These are phyloP conservation scores for sheep (Ovis aries) DNA, from an alignment of 2,113 vertebrate genomes.

Conservation along the genomic window ARS-UI_Ramb_v3.0 NC_056068.1:21642501-21643000, in stretches of 20 bases:
- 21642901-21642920: conserved; percentile 21
- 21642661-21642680: not conserved
- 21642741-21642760: not conserved
- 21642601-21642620: not conserved
- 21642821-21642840: not conserved
- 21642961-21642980: not conserved
- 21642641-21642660: not conserved
- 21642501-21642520: not conserved
- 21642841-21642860: not conserved
- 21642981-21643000: not conserved
- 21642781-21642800: not conserved
- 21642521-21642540: conserved; percentile 9
- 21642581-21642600: not conserved
- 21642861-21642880: not conserved
- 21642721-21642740: not conserved
- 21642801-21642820: conserved; percentile 6
- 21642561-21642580: conserved; percentile 22
- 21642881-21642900: not conserved
- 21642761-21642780: conserved; percentile 4
- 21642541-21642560: not conserved
- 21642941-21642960: not conserved
- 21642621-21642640: not conserved
- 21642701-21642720: not conserved
- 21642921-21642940: not conserved
- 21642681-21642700: not conserved